phyloP scores from a whole-genome alignment of 2,113 vertebrate species.

The Hipposideros armiger region DNA sequence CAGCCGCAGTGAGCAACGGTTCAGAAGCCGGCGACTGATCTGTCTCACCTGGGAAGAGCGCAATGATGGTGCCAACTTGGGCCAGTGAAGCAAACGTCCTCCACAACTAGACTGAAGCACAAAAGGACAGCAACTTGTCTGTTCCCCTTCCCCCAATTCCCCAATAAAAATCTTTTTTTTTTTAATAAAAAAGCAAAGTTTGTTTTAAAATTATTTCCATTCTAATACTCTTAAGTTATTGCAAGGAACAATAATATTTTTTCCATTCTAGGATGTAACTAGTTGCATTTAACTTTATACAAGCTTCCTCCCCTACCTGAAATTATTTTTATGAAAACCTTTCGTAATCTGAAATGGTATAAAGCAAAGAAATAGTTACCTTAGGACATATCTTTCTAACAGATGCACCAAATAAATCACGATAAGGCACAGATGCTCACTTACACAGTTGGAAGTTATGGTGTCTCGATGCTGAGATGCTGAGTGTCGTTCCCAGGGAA shows the following conservation, averaged over 20 bases:
- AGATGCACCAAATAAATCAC: neutral
- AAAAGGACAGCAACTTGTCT: too few relatives aligned
- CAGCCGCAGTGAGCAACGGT: too few relatives aligned
- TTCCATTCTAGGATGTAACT: slow-evolving; percentile 8
- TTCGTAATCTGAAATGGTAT: neutral
- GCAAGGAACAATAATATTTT: slow-evolving; percentile 27
- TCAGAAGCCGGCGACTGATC: too few relatives aligned
- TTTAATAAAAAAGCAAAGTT: slow-evolving; percentile 14
- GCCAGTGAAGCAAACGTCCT: too few relatives aligned
- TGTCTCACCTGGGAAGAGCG: too few relatives aligned
- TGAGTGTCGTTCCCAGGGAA: neutral
- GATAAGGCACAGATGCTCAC: neutral
- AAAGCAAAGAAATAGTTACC: neutral
- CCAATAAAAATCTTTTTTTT: too few relatives aligned
- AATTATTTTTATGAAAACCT: neutral
- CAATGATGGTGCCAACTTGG: too few relatives aligned
- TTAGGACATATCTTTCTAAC: neutral
- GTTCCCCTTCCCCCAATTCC: too few relatives aligned
- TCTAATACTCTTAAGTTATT: slow-evolving; percentile 35
- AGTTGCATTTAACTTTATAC: neutral
- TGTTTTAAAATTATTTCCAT: slow-evolving; percentile 56
- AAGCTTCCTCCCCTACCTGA: neutral
- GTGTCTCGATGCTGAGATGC: neutral
- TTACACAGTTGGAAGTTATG: neutral
- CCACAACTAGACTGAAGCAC: too few relatives aligned